Evolutionary conservation across 2,113 vertebrate species (phyloP).

Genomic region (Labrus mixtus): DNA sequence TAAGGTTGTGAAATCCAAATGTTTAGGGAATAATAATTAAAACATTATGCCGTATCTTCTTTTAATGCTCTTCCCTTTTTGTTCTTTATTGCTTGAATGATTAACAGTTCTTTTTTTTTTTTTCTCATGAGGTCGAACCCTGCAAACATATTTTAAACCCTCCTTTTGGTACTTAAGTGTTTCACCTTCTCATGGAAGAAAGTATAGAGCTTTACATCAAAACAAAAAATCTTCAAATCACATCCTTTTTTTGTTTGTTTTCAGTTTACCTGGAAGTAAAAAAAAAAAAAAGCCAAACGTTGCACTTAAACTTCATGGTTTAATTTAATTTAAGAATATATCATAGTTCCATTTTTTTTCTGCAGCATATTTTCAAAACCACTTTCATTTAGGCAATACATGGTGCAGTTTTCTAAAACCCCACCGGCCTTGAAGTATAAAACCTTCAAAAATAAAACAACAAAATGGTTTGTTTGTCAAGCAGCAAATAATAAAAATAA

Average conservation of each 20-base stretch:
- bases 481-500: too few relatives aligned
- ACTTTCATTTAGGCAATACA: background rate
- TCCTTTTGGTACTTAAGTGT: background rate
- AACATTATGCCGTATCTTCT: background rate
- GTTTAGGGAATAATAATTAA: background rate
- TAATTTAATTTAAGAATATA: background rate
- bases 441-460: slow-evolving; percentile 3
- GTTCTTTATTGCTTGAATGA: too few relatives aligned
- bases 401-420: slow-evolving; percentile 5
- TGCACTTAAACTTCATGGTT: background rate
- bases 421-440: background rate
- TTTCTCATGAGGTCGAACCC: background rate
- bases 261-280: background rate
- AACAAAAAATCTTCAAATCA: too few relatives aligned
- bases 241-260: too few relatives aligned
- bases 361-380: background rate
- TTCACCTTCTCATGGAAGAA: background rate
- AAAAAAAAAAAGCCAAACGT: too few relatives aligned
- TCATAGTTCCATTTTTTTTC: background rate
- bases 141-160: background rate
- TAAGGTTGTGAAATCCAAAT: background rate
- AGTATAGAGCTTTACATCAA: too few relatives aligned
- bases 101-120: background rate
- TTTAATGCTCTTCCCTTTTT: too few relatives aligned
- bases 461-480: background rate